Base-by-base conservation (phyloP, 2,113 vertebrate species). In the Tragulus kanchil region DNA sequence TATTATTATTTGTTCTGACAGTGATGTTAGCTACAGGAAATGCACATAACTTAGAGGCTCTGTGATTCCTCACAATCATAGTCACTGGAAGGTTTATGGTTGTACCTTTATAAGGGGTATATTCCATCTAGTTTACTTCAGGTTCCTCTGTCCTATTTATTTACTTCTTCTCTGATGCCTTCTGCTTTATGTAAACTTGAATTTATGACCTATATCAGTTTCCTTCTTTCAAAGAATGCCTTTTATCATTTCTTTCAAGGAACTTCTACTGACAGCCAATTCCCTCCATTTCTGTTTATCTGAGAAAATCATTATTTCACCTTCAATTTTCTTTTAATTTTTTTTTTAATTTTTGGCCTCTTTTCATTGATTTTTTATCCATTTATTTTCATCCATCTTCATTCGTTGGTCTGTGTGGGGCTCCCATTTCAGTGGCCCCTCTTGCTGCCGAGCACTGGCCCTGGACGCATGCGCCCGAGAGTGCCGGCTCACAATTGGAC, bases 211-310 rank as follows among this genome's bases (percentile, higher is more conserved):
- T 58, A 3, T 50, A 21, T 77, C 10, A 77, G 48, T 77, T 83
- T 89, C 67, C 58, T 89, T 83, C 56, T 50, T 77, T 58, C 65
- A 36, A 58, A 75, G 2, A 75, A 56, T 26, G 25, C 50, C 54
- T 92, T 25, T 64, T 62, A 62, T 45, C 67, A 75, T 89, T 93
- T 94, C 65, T 61, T 64, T 16, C n/a, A 89, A 89, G 48, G 9
- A 45, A 77, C 6, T 21, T 94, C 36, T 58, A 45, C 36, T 65
- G 48, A 14, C 50, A 84, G 21, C 78, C 48, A 50, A 77, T 89
- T 56, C 21, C n/a, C 67, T 64, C 25, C 21, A 75, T 23, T 71
- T 88, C 71, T 21, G 13, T 62, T 81, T 58, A 6, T 81, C 45
- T 73, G 45, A 89, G 77, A 62, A 73, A 48, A 21, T 64, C 1